Base-by-base conservation (phyloP, 1,140 invertebrate species). In the Pseudomyrmex gracilis region DNA sequence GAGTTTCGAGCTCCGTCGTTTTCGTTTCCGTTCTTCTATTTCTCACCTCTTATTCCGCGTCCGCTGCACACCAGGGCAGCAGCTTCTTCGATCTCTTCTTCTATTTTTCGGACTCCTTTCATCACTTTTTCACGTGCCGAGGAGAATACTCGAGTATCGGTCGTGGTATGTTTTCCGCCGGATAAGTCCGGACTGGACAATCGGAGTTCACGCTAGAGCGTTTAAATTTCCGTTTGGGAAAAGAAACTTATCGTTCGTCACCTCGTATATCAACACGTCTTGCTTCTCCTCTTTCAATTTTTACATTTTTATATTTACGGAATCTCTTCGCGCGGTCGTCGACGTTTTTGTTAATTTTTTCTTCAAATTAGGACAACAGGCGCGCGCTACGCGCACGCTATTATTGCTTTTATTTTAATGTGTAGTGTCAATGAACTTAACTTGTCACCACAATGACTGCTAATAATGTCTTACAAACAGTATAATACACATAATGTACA, bases 1-100 rank as follows among this genome's bases (percentile, higher is more conserved):
- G 34, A 43, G 45, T 64, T 61, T 64, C 82, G 61, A 74, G 51
- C 13, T 13, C n/a, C 58, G 34, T 34, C 34, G 53, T 85, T 71
- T 88, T 73, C 74, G 82, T 87, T 74, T 64, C 73, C 45, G 12
- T 60, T 73, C 55, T 64, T 85, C 17, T 73, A 51, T 83, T 73
- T 89, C 68, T 76, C 77, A 58, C 45, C 43, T 63, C 22, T 67
- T 57, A 34, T 71, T 51, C 45, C 76, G 80, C 57, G 53, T 58
- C 34, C 7, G 24, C 55, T 71, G 9, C 13, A 53, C 51, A 17
- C 34, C 34, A 34, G 34, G 3, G 7, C 34, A 34, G 34, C 34
- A 34, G 34, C 34, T 34, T 34, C 34, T 34, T 34, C 34, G 34
- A 34, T 34, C 34, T 34, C 34, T 73, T 63, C 24, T 66, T 47